phyloP scores from a whole-genome alignment of 2,113 vertebrate genomes.

The rabbit (Oryctolagus cuniculus) region mOryCun1.1 NC_091453.1:57737501-57738000 shows the following conservation, averaged over 20 bases:
- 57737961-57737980: conserved; percentile 14
- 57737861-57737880: background rate
- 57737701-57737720: background rate
- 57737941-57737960: background rate
- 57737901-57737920: background rate
- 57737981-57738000: background rate
- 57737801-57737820: background rate
- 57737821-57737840: background rate
- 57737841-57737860: background rate
- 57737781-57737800: background rate
- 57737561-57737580: background rate
- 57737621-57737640: background rate
- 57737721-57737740: background rate
- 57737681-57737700: background rate
- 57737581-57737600: background rate
- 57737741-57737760: background rate
- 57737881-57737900: background rate
- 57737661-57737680: background rate
- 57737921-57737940: background rate
- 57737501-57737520: background rate
- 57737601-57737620: background rate
- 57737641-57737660: background rate
- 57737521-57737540: background rate
- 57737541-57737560: background rate
- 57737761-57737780: background rate